A percentile compares a stretch with the other conserved stretches of the same genome.
These are phyloP conservation scores for Drosophila jambulina DNA, from an alignment of 1,140 invertebrate genomes.

Conservation along the genomic window DNA sequence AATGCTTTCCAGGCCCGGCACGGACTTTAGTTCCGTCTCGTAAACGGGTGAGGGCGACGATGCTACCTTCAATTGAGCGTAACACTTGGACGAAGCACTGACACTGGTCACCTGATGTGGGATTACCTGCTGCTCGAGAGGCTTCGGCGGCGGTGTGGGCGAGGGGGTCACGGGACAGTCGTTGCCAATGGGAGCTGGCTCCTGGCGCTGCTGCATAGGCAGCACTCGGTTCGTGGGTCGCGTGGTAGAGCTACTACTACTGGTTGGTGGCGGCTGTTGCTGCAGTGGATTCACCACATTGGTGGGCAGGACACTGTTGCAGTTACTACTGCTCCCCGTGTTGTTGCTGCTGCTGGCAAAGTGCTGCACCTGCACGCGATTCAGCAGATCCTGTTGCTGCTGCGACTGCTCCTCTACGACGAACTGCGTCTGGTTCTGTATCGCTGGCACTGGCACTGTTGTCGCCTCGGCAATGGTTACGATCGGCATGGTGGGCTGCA, in stretches of 20 bases:
- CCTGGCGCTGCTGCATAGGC: conserved; percentile 88
- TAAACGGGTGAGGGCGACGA: conserved; percentile 45
- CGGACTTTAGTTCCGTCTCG: conserved; percentile 65
- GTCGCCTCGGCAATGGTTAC: conserved; percentile 43
- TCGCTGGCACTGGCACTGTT: conserved; percentile 9
- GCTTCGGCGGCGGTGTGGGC: conserved; percentile 58
- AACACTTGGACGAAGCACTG: conserved; percentile 39
- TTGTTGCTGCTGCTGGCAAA: conserved; percentile 85
- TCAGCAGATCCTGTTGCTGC: conserved; percentile 34
- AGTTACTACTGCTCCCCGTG: conserved; percentile 44
- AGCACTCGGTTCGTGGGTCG: conserved; percentile 90
- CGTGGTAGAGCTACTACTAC: conserved; percentile 34
- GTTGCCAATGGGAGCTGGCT: conserved; percentile 53
- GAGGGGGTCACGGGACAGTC: conserved; percentile 57
- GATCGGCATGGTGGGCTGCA: conserved; percentile 48
- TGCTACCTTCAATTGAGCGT: conserved; percentile 29
- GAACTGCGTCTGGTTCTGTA: conserved; percentile 41
- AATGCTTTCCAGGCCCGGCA: conserved; percentile 64
- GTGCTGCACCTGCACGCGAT: conserved; percentile 87
- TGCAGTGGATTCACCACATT: conserved; percentile 89
- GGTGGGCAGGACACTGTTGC: conserved; percentile 86
- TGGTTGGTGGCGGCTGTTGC: conserved; percentile 58
- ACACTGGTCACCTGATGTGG: conserved; percentile 22
- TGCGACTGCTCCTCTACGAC: conserved; percentile 39
- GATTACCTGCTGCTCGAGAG: conserved; percentile 46